Evolutionary conservation across 2,888 invertebrate genomes (phyloP).

Genomic region (Clepsis dumicolana): DNA sequence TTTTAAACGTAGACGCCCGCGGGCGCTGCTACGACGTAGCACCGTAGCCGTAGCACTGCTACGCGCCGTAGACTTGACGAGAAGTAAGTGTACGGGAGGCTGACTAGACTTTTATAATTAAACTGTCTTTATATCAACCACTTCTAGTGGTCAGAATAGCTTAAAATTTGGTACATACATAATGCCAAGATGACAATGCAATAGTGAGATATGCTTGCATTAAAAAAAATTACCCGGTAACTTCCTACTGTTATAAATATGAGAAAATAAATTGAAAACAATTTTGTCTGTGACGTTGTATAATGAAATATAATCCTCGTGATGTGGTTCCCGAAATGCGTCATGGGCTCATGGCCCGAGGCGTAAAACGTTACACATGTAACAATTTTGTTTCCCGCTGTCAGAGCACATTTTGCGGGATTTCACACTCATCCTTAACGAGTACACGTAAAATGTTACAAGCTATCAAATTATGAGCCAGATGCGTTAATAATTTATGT

Average conservation of each 20-base stretch:
- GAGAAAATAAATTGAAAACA: too few relatives aligned
- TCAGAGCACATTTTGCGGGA: neutral
- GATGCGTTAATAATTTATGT: too few relatives aligned
- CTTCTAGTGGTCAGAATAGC: too few relatives aligned
- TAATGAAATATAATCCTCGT: neutral
- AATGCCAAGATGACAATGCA: too few relatives aligned
- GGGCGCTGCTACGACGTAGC: slow-evolving; percentile 73
- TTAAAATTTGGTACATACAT: too few relatives aligned
- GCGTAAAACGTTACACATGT: slow-evolving; percentile 56
- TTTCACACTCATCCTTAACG: neutral
- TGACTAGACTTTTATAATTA: slow-evolving; percentile 17
- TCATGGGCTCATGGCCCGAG: slow-evolving; percentile 24
- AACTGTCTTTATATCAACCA: slow-evolving; percentile 5
- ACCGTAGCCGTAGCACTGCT: slow-evolving; percentile 69
- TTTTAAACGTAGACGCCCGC: slow-evolving; percentile 74
- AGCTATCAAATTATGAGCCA: neutral
- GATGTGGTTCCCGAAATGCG: neutral
- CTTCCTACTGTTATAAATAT: too few relatives aligned
- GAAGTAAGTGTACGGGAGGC: slow-evolving; percentile 10
- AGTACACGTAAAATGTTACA: neutral
- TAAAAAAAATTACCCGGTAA: too few relatives aligned
- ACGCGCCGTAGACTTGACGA: slow-evolving; percentile 61
- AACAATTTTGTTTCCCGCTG: slow-evolving; percentile 45
- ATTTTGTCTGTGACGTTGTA: neutral
- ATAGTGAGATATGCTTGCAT: too few relatives aligned